Base-by-base conservation (phyloP, 2,888 invertebrate genomes). In the Erannis defoliaria region DNA sequence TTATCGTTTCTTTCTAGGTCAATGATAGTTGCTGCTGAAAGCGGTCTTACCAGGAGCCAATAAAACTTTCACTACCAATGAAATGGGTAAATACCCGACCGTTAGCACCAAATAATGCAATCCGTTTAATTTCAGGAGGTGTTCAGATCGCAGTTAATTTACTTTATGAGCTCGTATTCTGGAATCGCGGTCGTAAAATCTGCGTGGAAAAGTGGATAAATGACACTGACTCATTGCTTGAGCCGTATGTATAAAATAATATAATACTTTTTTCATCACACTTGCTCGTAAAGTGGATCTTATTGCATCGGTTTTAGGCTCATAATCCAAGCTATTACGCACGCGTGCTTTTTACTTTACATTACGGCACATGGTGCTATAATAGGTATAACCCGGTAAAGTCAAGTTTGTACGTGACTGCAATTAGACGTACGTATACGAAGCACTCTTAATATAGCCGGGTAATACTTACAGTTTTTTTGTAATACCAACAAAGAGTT, bases 101-200 rank as follows among this genome's bases (percentile, higher is more conserved):
- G 51, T 38, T 61, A 61, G 51, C 35, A 56, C 56, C 57, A 45
- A 48, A 65, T 62, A 70, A 69, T 64, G 71, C 72, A 66, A 68
- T 72, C 70, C 70, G 70, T 70, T 67, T 71, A 63, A 75, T 75
- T 75, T 71, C 71, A 70, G 65, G 65, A 71, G 73, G 70, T 68
- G 64, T 74, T 73, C 73, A 72, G 71, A 68, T 70, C 69, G 73
- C 71, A 74, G 74, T 74, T 73, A 74, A 73, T 74, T 74, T 75
- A 68, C 64, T 74, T 75, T 75, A 76, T 60, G 71, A 69, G 64
- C 63, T 73, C 75, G 72, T 74, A 70, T 71, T 60, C 66, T 53
- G 35, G 48, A 64, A 67, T 69, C 53, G 62, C 19, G 33, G 50
- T 57, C 58, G 63, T 69, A 62, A 65, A 64, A 63, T 57, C 46